Conservation (phyloP, 2,797 vertebrate species). For the Gallinago stenura region DNA sequence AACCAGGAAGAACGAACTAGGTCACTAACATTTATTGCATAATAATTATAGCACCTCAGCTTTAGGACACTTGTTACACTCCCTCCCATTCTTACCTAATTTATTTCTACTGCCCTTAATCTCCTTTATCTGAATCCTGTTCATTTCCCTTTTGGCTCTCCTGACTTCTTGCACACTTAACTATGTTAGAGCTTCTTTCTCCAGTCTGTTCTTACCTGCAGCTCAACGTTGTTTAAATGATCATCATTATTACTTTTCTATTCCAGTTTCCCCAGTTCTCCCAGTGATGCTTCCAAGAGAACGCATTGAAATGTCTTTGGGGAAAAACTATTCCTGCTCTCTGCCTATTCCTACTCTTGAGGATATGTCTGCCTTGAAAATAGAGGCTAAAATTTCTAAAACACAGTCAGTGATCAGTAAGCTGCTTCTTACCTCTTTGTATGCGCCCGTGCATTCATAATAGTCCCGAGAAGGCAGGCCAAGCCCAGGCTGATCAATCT, state of each 20-base stretch:
- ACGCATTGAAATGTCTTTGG: neutral
- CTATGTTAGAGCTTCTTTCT: neutral
- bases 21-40: neutral
- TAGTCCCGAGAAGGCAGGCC: constrained; percentile 93
- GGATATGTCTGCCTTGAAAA: neutral
- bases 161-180: neutral
- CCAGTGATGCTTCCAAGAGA: neutral
- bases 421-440: constrained; percentile 84
- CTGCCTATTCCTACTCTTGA: neutral
- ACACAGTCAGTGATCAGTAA: neutral
- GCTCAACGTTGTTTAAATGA: neutral
- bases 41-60: neutral
- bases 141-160: neutral
- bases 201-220: neutral
- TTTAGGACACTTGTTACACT: neutral
- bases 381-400: fast-evolving
- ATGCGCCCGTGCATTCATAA: constrained; percentile 88
- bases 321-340: neutral
- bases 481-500: constrained; percentile 94
- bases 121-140: neutral
- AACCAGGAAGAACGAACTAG: neutral
- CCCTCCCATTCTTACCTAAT: neutral
- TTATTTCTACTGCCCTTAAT: neutral
- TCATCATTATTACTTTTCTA: neutral
- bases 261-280: neutral